A percentile compares a stretch with the other conserved stretches of the same genome.
These are phyloP conservation scores for Urocynchramus pylzowi DNA, from an alignment of 2,113 vertebrate genomes.

Conservation along the genomic window DNA sequence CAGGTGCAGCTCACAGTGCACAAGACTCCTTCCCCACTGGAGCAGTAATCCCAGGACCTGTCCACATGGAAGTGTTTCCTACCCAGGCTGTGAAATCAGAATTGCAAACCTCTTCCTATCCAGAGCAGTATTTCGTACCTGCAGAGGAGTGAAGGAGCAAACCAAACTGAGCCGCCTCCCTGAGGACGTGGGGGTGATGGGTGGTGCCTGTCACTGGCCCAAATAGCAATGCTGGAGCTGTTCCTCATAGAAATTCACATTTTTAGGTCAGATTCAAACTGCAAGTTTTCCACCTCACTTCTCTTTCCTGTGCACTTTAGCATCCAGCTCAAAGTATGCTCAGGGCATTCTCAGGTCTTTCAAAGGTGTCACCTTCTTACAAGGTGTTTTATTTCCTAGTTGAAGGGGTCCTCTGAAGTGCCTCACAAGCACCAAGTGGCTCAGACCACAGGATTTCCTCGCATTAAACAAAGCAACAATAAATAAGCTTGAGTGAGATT, in stretches of 20 bases:
- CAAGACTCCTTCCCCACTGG: neutral
- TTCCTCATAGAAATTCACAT: neutral
- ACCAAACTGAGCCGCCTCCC: neutral
- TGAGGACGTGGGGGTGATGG: neutral
- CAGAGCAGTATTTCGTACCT: neutral
- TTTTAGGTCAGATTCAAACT: neutral
- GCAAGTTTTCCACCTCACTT: neutral
- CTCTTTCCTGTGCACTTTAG: neutral
- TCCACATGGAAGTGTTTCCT: neutral
- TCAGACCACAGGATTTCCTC: neutral
- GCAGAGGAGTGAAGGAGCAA: neutral
- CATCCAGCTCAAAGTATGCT: neutral
- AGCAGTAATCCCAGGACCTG: neutral
- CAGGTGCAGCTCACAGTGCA: neutral
- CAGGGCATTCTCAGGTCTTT: neutral
- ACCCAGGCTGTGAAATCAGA: neutral
- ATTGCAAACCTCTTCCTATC: neutral
- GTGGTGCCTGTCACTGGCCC: neutral
- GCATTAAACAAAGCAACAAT: neutral
- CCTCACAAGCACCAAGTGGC: neutral
- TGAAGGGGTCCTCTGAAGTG: neutral
- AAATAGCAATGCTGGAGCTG: neutral
- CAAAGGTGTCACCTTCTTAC: neutral
- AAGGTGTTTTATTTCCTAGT: neutral
- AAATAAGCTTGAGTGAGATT: conserved; percentile 22